Evolutionary conservation across 2,797 vertebrate species (phyloP).

Genomic region (Alca torda): DNA sequence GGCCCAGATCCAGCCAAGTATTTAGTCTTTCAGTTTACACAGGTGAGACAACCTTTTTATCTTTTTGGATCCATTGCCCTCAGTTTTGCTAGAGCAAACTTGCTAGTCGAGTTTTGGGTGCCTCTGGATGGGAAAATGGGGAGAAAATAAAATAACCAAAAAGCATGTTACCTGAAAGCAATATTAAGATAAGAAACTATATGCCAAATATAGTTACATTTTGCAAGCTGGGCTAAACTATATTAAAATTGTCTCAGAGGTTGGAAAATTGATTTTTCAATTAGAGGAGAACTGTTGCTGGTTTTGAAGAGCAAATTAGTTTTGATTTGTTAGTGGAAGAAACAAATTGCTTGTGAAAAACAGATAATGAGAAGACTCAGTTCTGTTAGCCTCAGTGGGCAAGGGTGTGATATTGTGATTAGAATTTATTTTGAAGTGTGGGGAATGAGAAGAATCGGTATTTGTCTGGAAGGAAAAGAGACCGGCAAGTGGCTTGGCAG

Average conservation of each 20-base stretch:
- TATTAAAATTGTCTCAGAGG: background rate
- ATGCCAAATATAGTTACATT: background rate
- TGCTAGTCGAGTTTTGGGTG: background rate
- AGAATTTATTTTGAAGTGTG: background rate
- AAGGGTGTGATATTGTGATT: background rate
- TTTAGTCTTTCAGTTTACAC: background rate
- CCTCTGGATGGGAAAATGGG: background rate
- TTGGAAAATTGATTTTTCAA: background rate
- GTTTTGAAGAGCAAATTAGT: background rate
- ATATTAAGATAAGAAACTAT: background rate
- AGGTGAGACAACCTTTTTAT: background rate
- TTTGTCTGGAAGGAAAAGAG: background rate
- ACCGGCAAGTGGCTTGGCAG: background rate
- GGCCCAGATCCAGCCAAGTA: background rate
- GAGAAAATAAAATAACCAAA: background rate
- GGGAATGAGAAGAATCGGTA: background rate
- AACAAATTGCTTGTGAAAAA: background rate
- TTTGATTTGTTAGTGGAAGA: background rate
- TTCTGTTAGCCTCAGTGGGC: background rate
- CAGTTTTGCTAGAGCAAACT: background rate
- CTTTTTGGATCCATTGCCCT: background rate
- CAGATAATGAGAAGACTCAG: background rate
- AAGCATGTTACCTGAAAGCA: background rate
- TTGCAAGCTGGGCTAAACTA: background rate
- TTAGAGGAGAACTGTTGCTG: background rate